phyloP scores from a whole-genome alignment of 2,797 vertebrate genomes.

The Synanceia verrucosa region DNA sequence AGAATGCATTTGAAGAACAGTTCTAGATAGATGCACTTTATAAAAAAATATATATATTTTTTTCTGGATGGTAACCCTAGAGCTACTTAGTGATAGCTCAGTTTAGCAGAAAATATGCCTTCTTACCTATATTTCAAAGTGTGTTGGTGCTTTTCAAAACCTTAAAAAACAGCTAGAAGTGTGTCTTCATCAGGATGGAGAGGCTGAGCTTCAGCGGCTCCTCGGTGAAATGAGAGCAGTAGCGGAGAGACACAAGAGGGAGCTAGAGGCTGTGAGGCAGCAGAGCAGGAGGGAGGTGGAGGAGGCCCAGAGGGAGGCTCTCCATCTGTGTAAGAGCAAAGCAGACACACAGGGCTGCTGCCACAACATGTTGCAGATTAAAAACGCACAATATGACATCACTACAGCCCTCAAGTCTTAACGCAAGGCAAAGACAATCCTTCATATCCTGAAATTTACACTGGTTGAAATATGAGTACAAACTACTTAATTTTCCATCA shows the following conservation, averaged over 20 bases:
- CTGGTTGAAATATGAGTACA: not conserved
- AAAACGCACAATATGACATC: not conserved
- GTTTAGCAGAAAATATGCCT: not conserved
- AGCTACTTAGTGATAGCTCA: not conserved
- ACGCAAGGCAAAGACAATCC: not conserved
- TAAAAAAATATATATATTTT: no score
- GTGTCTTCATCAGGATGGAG: conserved; percentile 56
- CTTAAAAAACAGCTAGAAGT: not conserved
- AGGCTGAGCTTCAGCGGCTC: conserved; percentile 63
- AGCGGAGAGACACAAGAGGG: conserved; percentile 76
- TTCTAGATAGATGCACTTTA: no score
- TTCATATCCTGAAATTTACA: no score
- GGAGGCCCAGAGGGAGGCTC: conserved; percentile 34
- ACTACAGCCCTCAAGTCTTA: not conserved
- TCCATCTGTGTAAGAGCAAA: conserved; percentile 58
- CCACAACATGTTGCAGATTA: not conserved
- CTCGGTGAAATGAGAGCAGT: conserved; percentile 51
- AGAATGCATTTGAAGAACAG: no score
- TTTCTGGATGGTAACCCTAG: not conserved
- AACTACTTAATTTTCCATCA: not conserved
- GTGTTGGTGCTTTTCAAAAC: not conserved
- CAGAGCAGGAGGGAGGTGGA: conserved; percentile 52
- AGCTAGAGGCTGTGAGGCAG: conserved; percentile 54
- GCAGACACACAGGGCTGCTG: not conserved
- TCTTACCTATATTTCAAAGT: not conserved